Percentiles rank a stretch among this genome's conserved stretches.
These are phyloP conservation scores for Colossoma macropomum DNA, from an alignment of 2,113 vertebrate genomes.

Conservation along the genomic window DNA sequence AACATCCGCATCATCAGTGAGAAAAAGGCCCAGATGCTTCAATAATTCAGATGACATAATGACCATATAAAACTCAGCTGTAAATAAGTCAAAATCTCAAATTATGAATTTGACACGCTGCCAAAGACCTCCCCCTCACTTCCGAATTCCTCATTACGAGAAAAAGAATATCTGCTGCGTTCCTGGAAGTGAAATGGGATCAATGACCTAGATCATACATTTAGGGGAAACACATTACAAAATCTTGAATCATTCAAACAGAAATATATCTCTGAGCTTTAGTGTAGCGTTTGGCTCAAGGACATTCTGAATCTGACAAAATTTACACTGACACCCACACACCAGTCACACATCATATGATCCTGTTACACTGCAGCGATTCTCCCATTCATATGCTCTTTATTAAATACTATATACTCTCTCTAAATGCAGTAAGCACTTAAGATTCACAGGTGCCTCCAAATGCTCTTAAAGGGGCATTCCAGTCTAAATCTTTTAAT, in stretches of 20 bases:
- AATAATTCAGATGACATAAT: conserved; percentile 43
- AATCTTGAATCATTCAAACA: conserved; percentile 25
- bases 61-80: conserved; percentile 50
- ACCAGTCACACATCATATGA: conserved; percentile 24
- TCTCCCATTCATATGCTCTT: not conserved
- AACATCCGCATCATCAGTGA: conserved; percentile 18
- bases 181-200: conserved; percentile 69
- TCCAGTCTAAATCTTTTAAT: no score
- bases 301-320: conserved; percentile 43
- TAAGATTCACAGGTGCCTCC: no score
- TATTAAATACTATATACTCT: no score
- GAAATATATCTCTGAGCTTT: conserved; percentile 29
- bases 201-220: conserved; percentile 71
- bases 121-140: conserved; percentile 58
- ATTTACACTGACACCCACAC: conserved; percentile 44
- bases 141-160: conserved; percentile 63
- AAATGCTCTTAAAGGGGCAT: no score
- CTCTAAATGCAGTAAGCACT: no score
- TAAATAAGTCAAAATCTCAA: conserved; percentile 51
- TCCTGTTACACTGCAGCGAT: conserved; percentile 54
- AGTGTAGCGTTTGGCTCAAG: conserved; percentile 4
- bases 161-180: conserved; percentile 54
- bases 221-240: conserved; percentile 58
- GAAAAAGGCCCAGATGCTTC: conserved; percentile 47
- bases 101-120: conserved; percentile 49